Evolutionary conservation across 1,140 invertebrate species (phyloP), one percentile per base, ranked within the genome.

Genomic region (Heliothis virescens): DNA sequence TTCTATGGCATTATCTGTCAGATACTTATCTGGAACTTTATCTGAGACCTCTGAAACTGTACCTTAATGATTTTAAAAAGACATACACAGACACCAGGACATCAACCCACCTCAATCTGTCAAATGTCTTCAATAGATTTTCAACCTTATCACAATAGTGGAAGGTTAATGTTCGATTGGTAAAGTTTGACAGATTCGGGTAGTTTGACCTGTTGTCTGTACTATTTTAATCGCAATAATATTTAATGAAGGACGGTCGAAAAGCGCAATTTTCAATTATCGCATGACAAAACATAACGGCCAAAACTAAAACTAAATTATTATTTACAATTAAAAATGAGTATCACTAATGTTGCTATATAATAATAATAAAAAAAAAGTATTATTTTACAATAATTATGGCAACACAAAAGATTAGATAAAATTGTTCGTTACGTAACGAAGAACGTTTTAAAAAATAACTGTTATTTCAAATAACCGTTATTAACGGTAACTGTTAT

Each of bases 311-410:
- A 73, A 67, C 48, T 67, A 67, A 67, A 67, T 59, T 59, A 72
- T 34, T 52, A 77, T 75, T 75, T 75, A 65, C 41, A 73, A 16
- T 65, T 77, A 77, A n/a, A 41, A 65, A 53, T 77, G 74, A 77
- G 74, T 77, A 77, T 77, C 74, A 65, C 74, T 75, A 75, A 62
- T 50, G 55, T 60, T 60, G 57, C 57, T 75, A 60, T 60, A 26
- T 5, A 59, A 57, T 60, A 50, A 75, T 26, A 26, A 57, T 60
- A 50, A 75, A 1, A 26, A 48, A 60, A 47, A 29, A 29, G 53
- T 71, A 48, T 69, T 69, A 48, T 67, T 15, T 29, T 69, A 57
- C 16, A 34, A 57, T 73, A 73, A 60, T 50, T 75, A 75, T 75
- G 72, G 72, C 72, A 75, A 62, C 72, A 50, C 41, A 75, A 75